Evolutionary conservation across 2,888 invertebrate species (phyloP).

Genomic region (Augiades crinisus): DNA sequence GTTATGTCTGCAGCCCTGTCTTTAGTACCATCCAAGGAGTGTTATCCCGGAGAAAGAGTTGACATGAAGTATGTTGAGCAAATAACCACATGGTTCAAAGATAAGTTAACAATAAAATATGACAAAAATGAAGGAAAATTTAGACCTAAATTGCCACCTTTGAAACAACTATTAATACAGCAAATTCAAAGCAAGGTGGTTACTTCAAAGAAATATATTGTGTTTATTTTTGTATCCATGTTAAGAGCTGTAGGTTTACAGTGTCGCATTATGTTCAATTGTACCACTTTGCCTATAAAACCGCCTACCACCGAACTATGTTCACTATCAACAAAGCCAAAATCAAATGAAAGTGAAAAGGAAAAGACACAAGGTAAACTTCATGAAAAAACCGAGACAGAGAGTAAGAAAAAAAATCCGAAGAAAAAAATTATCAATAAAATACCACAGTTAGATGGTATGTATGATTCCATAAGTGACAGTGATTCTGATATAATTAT

Average conservation of each 20-base stretch:
- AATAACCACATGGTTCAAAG: conserved; percentile 89
- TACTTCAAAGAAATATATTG: conserved; percentile 84
- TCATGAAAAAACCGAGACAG: conserved; percentile 15
- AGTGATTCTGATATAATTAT: conserved; percentile 49
- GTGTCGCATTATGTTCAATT: conserved; percentile 89
- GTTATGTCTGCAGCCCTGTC: conserved; percentile 86
- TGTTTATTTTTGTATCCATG: conserved; percentile 88
- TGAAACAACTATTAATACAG: conserved; percentile 71
- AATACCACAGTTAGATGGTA: conserved; percentile 82
- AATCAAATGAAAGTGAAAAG: conserved; percentile 39
- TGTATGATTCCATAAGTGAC: conserved; percentile 53
- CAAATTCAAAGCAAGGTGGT: conserved; percentile 84
- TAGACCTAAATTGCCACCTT: conserved; percentile 65
- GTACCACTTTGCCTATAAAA: conserved; percentile 88
- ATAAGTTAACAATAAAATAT: conserved; percentile 80
- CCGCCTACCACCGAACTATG: conserved; percentile 84
- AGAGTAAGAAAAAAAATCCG: conserved; percentile 31
- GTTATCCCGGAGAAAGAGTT: conserved; percentile 87
- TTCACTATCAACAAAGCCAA: conserved; percentile 76
- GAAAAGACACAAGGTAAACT: conserved; percentile 32
- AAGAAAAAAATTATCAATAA: conserved; percentile 40
- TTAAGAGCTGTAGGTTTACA: conserved; percentile 90
- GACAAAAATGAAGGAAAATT: conserved; percentile 78
- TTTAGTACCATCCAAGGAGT: conserved; percentile 86
- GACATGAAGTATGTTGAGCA: conserved; percentile 89